These are phyloP conservation scores for Leptopilina syphax DNA, from an alignment of 2,888 invertebrate species.

Conservation along the genomic window DNA sequence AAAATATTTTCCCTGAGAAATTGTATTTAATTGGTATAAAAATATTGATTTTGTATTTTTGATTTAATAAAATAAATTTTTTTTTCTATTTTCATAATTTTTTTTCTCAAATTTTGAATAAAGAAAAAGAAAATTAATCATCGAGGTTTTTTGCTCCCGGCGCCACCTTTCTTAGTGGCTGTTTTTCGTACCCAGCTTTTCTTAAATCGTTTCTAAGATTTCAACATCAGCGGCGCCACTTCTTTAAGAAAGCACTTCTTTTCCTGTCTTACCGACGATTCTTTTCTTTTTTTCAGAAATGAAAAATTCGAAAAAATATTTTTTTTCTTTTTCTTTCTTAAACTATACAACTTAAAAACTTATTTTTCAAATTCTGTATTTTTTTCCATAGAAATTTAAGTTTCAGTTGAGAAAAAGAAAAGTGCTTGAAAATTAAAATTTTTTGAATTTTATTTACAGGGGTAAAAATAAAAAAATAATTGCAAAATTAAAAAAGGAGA, in stretches of 20 bases:
- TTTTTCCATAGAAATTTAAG: too few species aligned
- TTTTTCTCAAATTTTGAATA: neutral
- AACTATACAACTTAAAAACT: too few species aligned
- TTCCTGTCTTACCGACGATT: constrained; percentile 75
- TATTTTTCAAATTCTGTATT: too few species aligned
- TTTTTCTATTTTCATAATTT: neutral
- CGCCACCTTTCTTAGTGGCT: constrained; percentile 66
- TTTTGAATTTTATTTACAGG: too few species aligned
- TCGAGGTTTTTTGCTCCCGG: constrained; percentile 49
- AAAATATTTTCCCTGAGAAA: too few species aligned
- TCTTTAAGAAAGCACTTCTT: constrained; percentile 75
- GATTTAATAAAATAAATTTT: too few species aligned
- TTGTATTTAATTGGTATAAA: too few species aligned
- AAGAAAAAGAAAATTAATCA: neutral
- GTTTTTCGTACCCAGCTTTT: constrained; percentile 60
- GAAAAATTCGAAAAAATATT: constrained; percentile 42
- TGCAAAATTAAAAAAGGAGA: too few species aligned
- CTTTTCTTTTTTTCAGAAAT: constrained; percentile 42
- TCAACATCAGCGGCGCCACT: constrained; percentile 72
- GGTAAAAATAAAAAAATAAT: too few species aligned
- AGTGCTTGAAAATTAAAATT: too few species aligned
- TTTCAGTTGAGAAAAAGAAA: too few species aligned
- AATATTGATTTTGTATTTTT: too few species aligned
- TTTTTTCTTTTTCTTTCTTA: neutral
- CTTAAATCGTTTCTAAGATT: constrained; percentile 66